Base-by-base conservation (phyloP, 2,113 vertebrate species). In the Bucco capensis region DNA sequence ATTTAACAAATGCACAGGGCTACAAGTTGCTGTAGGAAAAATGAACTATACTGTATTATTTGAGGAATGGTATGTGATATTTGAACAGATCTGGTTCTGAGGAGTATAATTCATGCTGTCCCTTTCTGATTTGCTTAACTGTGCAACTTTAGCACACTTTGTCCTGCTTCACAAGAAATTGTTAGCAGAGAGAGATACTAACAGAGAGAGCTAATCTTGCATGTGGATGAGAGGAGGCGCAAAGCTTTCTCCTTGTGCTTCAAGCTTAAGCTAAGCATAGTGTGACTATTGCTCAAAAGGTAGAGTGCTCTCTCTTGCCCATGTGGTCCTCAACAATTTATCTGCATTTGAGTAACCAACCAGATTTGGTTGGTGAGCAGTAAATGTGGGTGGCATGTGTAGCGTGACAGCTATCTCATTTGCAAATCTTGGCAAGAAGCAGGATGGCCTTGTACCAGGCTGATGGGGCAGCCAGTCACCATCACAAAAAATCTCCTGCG, bases 321-420 rank as follows among this genome's bases (percentile, higher is more conserved):
- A 0, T 9, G 33, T 58, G 47, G 21, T 35, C 18, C 56, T 83
- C 69, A 58, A 0, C 24, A 24, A 27, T 64, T 76, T n/a, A 9
- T 16, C 27, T 66, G 30, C 14, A 3, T 70, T 71, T 56, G 37
- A 47, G 28, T 28, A 23, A 14, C 28, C 54, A 51, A 15, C 16
- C 12, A 31, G 25, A 27, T 42, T 61, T 37, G 33, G 19, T 57
- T 42, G 42, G 18, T n/a, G 79, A 76, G 42, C 31, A 57, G 9
- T 42, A 84, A 44, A 27, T 13, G 14, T 0, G 1, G 12, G 28
- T 89, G 56, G 42, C 53, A 3, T 0, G 1, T 49, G 28, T 15
- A 28, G 8, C 12, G 30, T 60, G 54, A 24, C 21, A 18, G 19
- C 31, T 6, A 1, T 2, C 4, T 14, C 7, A 9, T 40, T 66